Base-by-base conservation (phyloP, 1,140 invertebrate genomes). In the Uloborus diversus region DNA sequence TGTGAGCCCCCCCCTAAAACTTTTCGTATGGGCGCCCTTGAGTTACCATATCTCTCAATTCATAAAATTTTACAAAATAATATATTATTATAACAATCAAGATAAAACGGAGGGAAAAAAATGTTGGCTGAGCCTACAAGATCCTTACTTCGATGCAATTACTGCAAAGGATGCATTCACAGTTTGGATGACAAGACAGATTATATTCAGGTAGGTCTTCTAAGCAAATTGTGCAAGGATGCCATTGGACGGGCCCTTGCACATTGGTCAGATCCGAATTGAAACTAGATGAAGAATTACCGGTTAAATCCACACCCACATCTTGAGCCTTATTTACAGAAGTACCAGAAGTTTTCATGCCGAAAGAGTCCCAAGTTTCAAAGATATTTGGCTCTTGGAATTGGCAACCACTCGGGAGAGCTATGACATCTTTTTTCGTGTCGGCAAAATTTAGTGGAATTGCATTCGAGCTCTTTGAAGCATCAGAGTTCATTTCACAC, bases 111-210 rank as follows among this genome's bases (percentile, higher is more conserved):
- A n/a, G n/a, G n/a, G n/a, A n/a, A n/a, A n/a, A n/a, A n/a, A n/a
- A n/a, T n/a, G n/a, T n/a, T n/a, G n/a, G n/a, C n/a, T n/a, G n/a
- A n/a, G n/a, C n/a, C n/a, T n/a, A n/a, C n/a, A n/a, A n/a, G n/a
- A n/a, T n/a, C n/a, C 78, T 88, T 85, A 92, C 91, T 87, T 90
- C 88, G 30, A 92, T 87, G 84, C 91, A 92, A 32, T 83, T 84
- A 68, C 89, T 87, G 84, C 91, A 92, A 51, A 92, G 87, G 0
- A 90, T 86, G 75, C 90, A 89, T 51, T 86, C 86, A 84, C 91
- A 92, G 30, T 85, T 86, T 4, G 84, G 85, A 80, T 92, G 91
- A 27, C 88, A 88, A 78, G 89, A 88, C 33, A 92, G 84, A 79
- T 90, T 88, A 20, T 85, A 86, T 25, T 91, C 89, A 56, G 88